Conservation (phyloP, 2,797 vertebrate species). For the Hapalemur alaotrensis region DNA sequence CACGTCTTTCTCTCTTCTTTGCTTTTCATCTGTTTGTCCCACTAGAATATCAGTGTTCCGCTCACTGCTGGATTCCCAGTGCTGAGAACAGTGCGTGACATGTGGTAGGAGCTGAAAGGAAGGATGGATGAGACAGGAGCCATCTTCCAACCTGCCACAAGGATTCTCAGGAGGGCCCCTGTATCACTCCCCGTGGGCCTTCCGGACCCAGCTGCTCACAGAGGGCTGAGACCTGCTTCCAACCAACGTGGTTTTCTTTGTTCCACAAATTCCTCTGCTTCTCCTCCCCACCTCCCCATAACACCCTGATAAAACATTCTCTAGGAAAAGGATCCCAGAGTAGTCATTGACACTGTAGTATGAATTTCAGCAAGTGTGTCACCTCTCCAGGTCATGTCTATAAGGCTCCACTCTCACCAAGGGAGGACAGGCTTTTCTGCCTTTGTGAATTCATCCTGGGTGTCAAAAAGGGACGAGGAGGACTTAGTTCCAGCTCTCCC, state of each 20-base stretch:
- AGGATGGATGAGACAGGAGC: neutral
- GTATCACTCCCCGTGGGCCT: rapidly evolving
- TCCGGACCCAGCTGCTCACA: neutral
- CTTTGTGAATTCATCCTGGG: neutral
- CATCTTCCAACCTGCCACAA: neutral
- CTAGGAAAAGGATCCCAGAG: neutral
- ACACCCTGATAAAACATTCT: neutral
- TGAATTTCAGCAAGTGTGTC: neutral
- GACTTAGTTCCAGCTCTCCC: neutral
- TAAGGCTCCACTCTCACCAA: neutral
- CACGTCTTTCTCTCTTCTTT: neutral
- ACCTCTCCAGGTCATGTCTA: neutral
- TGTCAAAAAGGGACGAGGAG: neutral
- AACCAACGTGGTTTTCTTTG: neutral
- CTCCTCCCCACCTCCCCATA: neutral
- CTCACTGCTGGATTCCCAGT: neutral
- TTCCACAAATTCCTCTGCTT: neutral
- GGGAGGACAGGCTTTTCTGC: neutral
- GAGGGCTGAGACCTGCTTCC: neutral
- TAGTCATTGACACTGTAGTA: neutral
- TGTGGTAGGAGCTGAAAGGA: neutral
- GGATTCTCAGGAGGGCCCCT: rapidly evolving
- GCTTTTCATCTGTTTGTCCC: neutral
- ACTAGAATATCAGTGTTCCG: neutral
- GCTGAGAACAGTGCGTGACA: no score